A percentile compares a stretch with the other conserved stretches of the same genome.
Evolutionary conservation across 1,140 invertebrate species (phyloP).

Genomic region (Drosophila triauraria): DNA sequence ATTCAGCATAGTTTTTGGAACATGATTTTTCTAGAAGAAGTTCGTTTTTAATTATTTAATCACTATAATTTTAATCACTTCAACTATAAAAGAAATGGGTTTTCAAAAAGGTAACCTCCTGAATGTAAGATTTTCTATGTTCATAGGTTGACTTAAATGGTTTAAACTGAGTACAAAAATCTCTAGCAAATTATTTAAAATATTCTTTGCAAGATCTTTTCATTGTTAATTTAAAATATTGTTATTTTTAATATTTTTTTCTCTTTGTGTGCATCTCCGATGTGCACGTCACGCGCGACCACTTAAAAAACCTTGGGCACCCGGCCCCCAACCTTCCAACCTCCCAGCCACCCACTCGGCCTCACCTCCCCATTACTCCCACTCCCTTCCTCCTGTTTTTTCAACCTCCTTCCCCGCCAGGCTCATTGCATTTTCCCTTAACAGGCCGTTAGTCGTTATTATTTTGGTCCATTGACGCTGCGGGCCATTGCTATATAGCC

Average conservation of each 20-base stretch:
- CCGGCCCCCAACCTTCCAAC: slow-evolving; percentile 27
- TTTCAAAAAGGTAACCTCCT: not conserved
- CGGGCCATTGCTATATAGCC: slow-evolving; percentile 68
- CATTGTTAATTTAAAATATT: not conserved
- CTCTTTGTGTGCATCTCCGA: slow-evolving; percentile 8
- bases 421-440: slow-evolving; percentile 74
- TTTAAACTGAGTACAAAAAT: not conserved
- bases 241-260: not conserved
- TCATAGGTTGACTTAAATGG: not conserved
- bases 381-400: slow-evolving; percentile 3
- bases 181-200: not conserved
- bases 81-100: not conserved
- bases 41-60: too few species aligned
- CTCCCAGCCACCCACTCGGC: slow-evolving; percentile 3
- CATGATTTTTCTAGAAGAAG: too few species aligned
- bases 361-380: slow-evolving; percentile 14
- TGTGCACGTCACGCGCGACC: slow-evolving; percentile 80
- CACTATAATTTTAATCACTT: too few species aligned
- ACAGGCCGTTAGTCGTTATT: slow-evolving; percentile 84
- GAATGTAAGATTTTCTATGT: not conserved
- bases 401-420: slow-evolving; percentile 5
- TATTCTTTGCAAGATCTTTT: not conserved
- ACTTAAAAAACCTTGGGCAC: slow-evolving; percentile 81
- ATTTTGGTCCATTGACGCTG: slow-evolving; percentile 85
- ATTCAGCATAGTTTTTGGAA: too few species aligned